phyloP scores from a whole-genome alignment of 2,113 vertebrate genomes.

The Channa maculata region DNA sequence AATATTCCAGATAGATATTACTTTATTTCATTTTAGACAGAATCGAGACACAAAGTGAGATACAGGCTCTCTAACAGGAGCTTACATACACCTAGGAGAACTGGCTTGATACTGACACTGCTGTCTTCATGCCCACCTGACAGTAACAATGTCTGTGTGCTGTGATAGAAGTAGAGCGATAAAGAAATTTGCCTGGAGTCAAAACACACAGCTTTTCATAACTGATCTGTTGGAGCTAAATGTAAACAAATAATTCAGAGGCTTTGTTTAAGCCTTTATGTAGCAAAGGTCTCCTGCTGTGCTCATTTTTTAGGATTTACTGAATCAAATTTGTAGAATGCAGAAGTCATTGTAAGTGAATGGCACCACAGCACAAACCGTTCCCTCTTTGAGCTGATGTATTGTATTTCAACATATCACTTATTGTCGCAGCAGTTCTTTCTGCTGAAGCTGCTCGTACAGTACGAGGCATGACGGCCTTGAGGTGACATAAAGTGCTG shows the following conservation, averaged over 20 bases:
- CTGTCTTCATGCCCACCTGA: neutral
- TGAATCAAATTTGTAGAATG: slow-evolving; percentile 27
- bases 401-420: slow-evolving; percentile 60
- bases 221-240: slow-evolving; percentile 21
- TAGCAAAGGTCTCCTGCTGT: neutral
- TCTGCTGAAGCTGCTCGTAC: slow-evolving; percentile 51
- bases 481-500: slow-evolving; percentile 65
- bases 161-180: slow-evolving; percentile 11
- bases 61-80: too few relatives aligned
- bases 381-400: slow-evolving; percentile 40
- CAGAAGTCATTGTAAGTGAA: slow-evolving; percentile 38
- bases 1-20: too few relatives aligned
- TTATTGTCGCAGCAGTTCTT: slow-evolving; percentile 44
- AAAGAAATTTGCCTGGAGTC: slow-evolving; percentile 10
- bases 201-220: slow-evolving; percentile 23
- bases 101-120: too few relatives aligned
- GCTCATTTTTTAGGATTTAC: neutral
- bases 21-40: too few relatives aligned
- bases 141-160: slow-evolving; percentile 5
- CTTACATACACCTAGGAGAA: too few relatives aligned
- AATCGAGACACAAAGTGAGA: too few relatives aligned
- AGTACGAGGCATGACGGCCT: slow-evolving; percentile 15
- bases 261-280: neutral
- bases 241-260: slow-evolving; percentile 11
- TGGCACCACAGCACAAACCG: slow-evolving; percentile 29